phyloP scores from a whole-genome alignment of 2,797 vertebrate species.

The Gambusia yucatana region DNA sequence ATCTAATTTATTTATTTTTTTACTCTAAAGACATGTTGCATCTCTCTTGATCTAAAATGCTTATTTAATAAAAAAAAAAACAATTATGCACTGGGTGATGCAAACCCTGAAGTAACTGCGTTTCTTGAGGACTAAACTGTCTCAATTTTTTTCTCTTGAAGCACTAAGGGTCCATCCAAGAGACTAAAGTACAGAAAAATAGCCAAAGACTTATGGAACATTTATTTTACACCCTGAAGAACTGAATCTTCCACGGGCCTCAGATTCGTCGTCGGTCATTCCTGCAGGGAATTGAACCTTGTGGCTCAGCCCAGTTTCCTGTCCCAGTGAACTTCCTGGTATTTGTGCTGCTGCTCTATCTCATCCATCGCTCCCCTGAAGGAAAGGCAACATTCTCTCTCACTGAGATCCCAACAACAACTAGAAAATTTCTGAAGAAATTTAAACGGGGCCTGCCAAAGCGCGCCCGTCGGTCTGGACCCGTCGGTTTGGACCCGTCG shows the following conservation, averaged over 20 bases:
- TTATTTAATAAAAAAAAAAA: not conserved
- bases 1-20: not conserved
- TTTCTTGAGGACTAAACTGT: not conserved
- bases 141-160: not conserved
- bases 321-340: conserved; percentile 4
- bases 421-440: too few relatives aligned
- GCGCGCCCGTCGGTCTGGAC: too few relatives aligned
- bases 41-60: not conserved
- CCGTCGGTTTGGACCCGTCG: too few relatives aligned
- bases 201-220: not conserved
- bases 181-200: not conserved
- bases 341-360: conserved; percentile 4
- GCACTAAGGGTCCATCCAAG: not conserved
- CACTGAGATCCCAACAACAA: not conserved
- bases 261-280: not conserved
- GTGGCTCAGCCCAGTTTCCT: not conserved
- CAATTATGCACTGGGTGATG: not conserved
- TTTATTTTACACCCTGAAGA: not conserved
- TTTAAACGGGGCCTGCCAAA: too few relatives aligned
- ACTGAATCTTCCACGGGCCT: not conserved
- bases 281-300: conserved; percentile 1
- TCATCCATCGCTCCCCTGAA: not conserved
- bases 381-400: not conserved
- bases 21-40: not conserved
- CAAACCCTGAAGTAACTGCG: not conserved